Percentiles rank a stretch among this genome's conserved stretches.
These are phyloP conservation scores for Pteropus alecto DNA, from an alignment of 2,113 vertebrate genomes.

Conservation along the genomic window DNA sequence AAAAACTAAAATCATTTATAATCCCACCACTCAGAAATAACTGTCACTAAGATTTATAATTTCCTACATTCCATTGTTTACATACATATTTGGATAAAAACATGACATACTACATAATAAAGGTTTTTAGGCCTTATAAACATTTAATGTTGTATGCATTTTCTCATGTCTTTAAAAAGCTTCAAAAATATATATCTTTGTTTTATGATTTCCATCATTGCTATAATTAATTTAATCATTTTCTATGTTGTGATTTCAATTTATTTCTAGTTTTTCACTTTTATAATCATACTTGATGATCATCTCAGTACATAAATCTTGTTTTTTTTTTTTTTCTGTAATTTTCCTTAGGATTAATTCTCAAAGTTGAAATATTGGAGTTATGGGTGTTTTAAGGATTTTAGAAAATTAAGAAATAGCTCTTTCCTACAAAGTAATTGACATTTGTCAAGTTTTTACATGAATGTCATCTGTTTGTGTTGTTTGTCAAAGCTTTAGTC, in stretches of 20 bases:
- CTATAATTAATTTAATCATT: constrained; percentile 29
- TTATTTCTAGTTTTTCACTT: constrained; percentile 14
- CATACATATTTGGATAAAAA: constrained; percentile 31
- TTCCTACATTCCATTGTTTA: constrained; percentile 52
- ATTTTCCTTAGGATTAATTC: neutral
- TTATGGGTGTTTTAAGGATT: neutral
- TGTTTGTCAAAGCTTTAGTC: neutral
- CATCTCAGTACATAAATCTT: neutral
- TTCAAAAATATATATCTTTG: constrained; percentile 33
- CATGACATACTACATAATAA: neutral
- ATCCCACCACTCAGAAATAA: constrained; percentile 44
- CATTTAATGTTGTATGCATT: constrained; percentile 7
- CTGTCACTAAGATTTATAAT: constrained; percentile 66
- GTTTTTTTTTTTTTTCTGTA: neutral
- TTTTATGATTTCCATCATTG: constrained; percentile 24
- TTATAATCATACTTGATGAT: neutral
- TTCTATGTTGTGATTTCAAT: neutral
- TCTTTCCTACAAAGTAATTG: neutral
- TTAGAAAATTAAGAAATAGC: neutral
- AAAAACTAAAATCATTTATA: constrained; percentile 32
- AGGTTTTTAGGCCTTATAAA: constrained; percentile 16
- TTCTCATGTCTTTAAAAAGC: constrained; percentile 48
- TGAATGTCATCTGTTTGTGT: neutral
- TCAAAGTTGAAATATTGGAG: neutral
- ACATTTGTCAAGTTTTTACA: neutral